These are phyloP conservation scores for Thereva unica DNA, from an alignment of 2,888 invertebrate genomes.

Conservation along the genomic window DNA sequence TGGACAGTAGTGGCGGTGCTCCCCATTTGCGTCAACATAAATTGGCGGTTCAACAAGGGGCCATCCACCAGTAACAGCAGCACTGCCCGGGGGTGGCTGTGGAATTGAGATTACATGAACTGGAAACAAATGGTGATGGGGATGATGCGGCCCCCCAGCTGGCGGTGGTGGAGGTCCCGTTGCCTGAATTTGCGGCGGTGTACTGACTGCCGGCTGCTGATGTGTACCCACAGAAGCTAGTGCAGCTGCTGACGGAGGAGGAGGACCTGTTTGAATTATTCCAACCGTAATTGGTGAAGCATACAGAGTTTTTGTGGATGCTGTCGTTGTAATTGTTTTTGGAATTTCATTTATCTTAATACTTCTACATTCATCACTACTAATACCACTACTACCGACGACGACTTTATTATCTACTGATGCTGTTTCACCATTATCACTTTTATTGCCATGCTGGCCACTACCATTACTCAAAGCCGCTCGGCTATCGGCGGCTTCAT, in stretches of 20 bases:
- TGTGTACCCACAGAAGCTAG: conserved; percentile 39
- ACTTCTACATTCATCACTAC: conserved; percentile 21
- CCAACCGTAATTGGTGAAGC: conserved; percentile 12
- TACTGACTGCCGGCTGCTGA: conserved; percentile 39
- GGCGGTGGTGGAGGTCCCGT: conserved; percentile 61
- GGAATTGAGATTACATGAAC: conserved; percentile 59
- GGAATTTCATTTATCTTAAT: conserved; percentile 20
- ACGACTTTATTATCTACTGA: not conserved
- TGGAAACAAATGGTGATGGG: conserved; percentile 62
- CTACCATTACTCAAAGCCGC: conserved; percentile 11
- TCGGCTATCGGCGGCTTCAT: conserved; percentile 22
- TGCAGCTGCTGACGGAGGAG: conserved; percentile 38
- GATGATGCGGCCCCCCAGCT: conserved; percentile 56
- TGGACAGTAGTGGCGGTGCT: conserved; percentile 60
- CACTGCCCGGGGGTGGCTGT: conserved; percentile 52
- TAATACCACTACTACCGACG: not conserved
- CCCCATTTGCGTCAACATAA: conserved; percentile 66
- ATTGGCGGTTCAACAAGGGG: conserved; percentile 62
- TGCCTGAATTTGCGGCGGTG: conserved; percentile 56
- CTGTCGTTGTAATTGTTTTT: conserved; percentile 41
- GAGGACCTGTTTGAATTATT: conserved; percentile 32
- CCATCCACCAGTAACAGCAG: conserved; percentile 54
- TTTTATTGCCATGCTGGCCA: conserved; percentile 1
- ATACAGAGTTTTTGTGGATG: conserved; percentile 30
- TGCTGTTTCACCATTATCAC: not conserved